These are phyloP conservation scores for Gallinago jamesoni DNA, from an alignment of 2,113 vertebrate species.

Conservation along the genomic window DNA sequence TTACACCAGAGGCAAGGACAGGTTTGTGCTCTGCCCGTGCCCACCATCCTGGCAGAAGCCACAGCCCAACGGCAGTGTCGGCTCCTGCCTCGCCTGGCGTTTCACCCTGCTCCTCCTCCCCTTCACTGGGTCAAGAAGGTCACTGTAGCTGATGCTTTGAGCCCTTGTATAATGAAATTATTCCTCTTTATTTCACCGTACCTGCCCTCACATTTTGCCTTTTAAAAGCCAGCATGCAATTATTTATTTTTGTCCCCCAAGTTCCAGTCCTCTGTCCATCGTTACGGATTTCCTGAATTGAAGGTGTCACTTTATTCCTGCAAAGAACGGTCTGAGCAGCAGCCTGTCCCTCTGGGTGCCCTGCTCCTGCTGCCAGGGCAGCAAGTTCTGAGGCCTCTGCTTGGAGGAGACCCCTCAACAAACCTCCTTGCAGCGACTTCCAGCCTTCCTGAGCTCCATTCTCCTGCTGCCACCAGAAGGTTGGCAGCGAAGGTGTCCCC, in stretches of 20 bases:
- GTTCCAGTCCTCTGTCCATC: no score
- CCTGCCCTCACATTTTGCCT: background rate
- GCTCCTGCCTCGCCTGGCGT: background rate
- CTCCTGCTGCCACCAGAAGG: background rate
- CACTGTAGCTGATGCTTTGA: background rate
- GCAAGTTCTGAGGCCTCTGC: background rate
- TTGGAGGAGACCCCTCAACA: background rate
- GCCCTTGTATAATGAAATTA: background rate
- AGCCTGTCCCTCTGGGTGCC: background rate
- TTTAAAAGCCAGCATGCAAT: background rate
- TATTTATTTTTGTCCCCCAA: background rate
- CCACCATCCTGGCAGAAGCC: background rate
- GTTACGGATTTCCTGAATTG: background rate
- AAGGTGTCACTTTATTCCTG: background rate
- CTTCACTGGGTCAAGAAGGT: background rate
- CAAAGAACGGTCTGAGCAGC: background rate
- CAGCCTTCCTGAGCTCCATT: background rate
- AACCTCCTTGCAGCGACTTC: background rate
- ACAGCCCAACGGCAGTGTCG: accelerated
- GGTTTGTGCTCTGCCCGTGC: background rate
- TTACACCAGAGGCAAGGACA: background rate
- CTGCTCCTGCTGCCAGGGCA: accelerated
- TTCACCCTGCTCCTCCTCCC: background rate
- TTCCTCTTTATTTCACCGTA: slow-evolving; percentile 3
- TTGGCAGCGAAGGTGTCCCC: accelerated